A percentile compares a stretch with the other conserved stretches of the same genome.
These are phyloP conservation scores for Crambe crambe DNA, from an alignment of 37 sponge, comb jelly and placozoan genomes.

Conservation along the genomic window DNA sequence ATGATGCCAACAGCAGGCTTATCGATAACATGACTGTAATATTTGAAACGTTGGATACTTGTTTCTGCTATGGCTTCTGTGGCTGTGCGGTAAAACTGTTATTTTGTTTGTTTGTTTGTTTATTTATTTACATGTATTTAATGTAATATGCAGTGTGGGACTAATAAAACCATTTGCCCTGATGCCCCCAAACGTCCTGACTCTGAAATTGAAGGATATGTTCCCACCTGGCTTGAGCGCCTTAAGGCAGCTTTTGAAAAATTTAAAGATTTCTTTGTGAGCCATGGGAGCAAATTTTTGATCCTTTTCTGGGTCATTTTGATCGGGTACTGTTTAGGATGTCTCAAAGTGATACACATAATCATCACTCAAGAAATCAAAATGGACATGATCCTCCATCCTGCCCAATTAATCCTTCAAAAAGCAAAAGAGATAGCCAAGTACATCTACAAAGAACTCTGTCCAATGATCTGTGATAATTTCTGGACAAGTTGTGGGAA, in stretches of 20 bases:
- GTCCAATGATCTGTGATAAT: conserved; percentile 5
- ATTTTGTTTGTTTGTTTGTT: not conserved
- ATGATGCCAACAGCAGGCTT: conserved; percentile 35
- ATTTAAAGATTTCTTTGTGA: not conserved
- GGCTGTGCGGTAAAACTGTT: conserved; percentile 70
- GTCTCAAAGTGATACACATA: conserved; percentile 65
- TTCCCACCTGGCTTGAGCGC: not conserved
- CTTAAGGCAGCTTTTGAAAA: conserved; percentile 5
- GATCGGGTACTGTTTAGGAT: conserved; percentile 48
- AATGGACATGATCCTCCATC: not conserved
- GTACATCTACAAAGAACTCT: conserved; percentile 13
- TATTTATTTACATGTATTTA: not conserved
- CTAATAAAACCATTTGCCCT: conserved; percentile 58
- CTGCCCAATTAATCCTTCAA: not conserved
- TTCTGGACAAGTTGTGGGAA: not conserved
- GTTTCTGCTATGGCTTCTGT: conserved; percentile 86
- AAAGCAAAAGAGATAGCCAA: not conserved
- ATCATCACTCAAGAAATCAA: conserved; percentile 60
- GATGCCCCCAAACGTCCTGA: conserved; percentile 37
- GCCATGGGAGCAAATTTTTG: conserved; percentile 24
- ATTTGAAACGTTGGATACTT: conserved; percentile 81
- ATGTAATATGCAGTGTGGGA: conserved; percentile 79
- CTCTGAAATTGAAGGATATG: not conserved
- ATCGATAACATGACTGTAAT: conserved; percentile 76
- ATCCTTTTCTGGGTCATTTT: conserved; percentile 38